Base-by-base conservation (phyloP, 2,113 vertebrate genomes). In the Rhinoderma darwinii region DNA sequence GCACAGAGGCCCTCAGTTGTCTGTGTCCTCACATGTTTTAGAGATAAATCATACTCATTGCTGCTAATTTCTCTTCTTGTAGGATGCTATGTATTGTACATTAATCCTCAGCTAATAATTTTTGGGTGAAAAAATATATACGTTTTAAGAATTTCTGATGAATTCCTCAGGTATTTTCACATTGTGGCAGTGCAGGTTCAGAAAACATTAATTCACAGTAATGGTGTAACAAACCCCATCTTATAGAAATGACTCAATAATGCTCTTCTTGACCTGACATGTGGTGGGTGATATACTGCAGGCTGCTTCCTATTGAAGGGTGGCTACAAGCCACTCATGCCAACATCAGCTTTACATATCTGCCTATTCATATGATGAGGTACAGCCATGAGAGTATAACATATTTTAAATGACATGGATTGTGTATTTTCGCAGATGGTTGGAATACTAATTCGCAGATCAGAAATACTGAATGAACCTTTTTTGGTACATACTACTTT, bases 141-240 rank as follows among this genome's bases (percentile, higher is more conserved):
- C 43, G 25, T 61, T 22, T 59, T 30, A 37, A 27, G 77, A 35
- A 59, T 59, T 59, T 1, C 11, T 25, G 50, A 39, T 37, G 59
- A 80, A 59, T 61, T 56, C 75, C 56, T 37, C 20, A 35, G 22
- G 27, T 81, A 59, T 63, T 63, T 61, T 63, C n/a, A 61, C 54
- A 81, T 37, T 63, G 51, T 25, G 35, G 37, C 59, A 63, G 56
- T 12, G 18, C 54, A 63, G n/a, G 37, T 63, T 61, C 78, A 61
- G 54, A 61, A 81, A 81, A 51, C 35, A 81, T 15, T 81, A 27
- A 81, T 43, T 81, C 32, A 61, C 78, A 81, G 78, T 81, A 81
- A 81, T 81, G 51, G 54, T 81, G 59, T 80, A 41, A 41, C 30
- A 80, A 54, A n/a, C 51, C 56, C 41, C 25, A 27, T 41, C 56